Evolutionary conservation across 2,797 vertebrate genomes (phyloP), one percentile per base, ranked within the genome.

Genomic region (Ctenopoma multispine): DNA sequence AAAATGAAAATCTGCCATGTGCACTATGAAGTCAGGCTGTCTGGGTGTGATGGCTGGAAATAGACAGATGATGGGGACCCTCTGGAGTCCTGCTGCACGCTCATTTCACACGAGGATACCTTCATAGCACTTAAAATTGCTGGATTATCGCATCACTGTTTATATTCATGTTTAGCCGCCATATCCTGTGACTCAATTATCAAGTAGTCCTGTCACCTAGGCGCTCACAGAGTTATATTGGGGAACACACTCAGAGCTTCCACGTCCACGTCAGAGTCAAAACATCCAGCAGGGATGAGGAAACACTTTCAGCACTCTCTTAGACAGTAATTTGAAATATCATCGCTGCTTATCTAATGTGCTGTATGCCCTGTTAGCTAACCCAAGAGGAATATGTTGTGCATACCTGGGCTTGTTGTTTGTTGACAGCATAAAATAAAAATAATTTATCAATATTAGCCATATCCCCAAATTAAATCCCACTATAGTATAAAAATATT

Each of bases 171-270:
- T 85, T 89, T 90, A 92, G 88, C 86, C 47, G 77, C 90, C 87
- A 87, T 83, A 92, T 94, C 89, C 91, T 87, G 50, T 83, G 90
- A 94, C 90, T 92, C 92, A 93, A 93, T 92, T 92, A 93, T 93
- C 90, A 91, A 85, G 84, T 89, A 36, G 82, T 69, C 53, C 81
- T 89, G 89, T 83, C 88, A 79, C 85, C 83, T 68, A 85, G 80
- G 79, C 70, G 61, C 89, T 83, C 63, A 3, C 31, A 75, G 84
- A 82, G 90, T 84, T 92, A 92, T 90, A 92, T 90, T 85, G 68
- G 87, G 92, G 74, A 86, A 70, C 87, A 53, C 46, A n/a, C 82
- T 93, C 89, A 87, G 60, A 81, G 83, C 81, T 58, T 92, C 79
- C 87, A 77, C n/a, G 50, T 81, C 81, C 75, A 71, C 51, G 27